Conservation (phyloP, 2,888 invertebrate genomes). For the Lamellibrachia satsuma region DNA sequence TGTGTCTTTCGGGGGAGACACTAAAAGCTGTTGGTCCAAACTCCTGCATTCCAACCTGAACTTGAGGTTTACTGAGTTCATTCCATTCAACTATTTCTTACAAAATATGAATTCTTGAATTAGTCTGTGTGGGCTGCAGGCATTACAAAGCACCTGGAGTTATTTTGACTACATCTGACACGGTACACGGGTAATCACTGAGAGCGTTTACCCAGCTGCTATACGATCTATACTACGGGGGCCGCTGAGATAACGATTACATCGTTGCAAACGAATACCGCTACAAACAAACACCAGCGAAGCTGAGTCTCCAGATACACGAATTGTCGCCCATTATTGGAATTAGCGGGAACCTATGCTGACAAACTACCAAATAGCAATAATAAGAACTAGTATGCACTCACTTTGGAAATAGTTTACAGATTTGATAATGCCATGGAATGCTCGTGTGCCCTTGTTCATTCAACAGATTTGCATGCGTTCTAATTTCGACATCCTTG, state of each 20-base stretch:
- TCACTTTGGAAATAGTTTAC: background rate
- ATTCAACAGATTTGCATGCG: background rate
- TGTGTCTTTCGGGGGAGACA: too few species aligned
- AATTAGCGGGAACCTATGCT: background rate
- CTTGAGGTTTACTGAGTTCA: too few species aligned
- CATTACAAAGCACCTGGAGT: too few species aligned
- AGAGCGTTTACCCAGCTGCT: background rate
- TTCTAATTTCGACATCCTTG: conserved; percentile 9
- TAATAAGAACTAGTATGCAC: background rate
- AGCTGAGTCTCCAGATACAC: background rate
- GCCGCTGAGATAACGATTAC: background rate
- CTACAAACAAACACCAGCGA: background rate
- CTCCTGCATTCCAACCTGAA: too few species aligned
- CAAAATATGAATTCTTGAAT: too few species aligned
- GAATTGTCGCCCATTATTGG: background rate
- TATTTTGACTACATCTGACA: background rate
- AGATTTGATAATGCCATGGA: background rate
- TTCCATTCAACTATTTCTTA: too few species aligned
- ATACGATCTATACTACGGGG: background rate
- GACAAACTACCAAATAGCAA: conserved; percentile 12
- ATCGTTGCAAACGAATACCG: background rate
- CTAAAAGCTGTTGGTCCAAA: too few species aligned
- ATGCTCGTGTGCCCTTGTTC: background rate
- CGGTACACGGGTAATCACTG: background rate
- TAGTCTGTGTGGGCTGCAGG: too few species aligned